Base-by-base conservation (phyloP, 2,888 invertebrate species). In the Spodoptera picta region DNA sequence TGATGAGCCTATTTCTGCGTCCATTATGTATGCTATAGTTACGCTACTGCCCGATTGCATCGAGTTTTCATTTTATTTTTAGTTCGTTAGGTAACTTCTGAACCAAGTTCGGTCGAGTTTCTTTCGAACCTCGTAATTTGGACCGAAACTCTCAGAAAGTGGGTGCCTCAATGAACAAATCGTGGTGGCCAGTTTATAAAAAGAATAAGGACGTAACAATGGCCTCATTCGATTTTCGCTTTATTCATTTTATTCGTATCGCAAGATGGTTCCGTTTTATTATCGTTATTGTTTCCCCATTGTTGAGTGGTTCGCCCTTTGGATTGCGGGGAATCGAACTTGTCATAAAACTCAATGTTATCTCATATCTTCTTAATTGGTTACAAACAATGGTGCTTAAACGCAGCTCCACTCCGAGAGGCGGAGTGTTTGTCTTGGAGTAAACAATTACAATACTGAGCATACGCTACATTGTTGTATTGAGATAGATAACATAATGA, bases 221-320 rank as follows among this genome's bases (percentile, higher is more conserved):
- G 77, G 84, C 66, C 81, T 87, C 86, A 91, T 90, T 90, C 87
- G 89, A 92, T 90, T 91, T 88, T 83, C 80, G 85, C 76, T 81
- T 80, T 83, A 84, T 83, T 80, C 80, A 81, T 81, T 83, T 84
- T 77, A 80, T 84, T 84, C 76, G 72, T 71, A 72, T 73, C 75
- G 75, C 80, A 78, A 83, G 84, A 82, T 78, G 79, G 75, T 75
- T 80, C 68, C 69, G 59, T 69, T 85, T 85, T 85, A 84, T 82
- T 84, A 83, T 80, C 76, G 82, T 84, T 84, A 85, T 87, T 85
- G 85, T 85, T 85, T 82, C 67, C 60, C 74, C 68, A 83, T 85
- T 86, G 79, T 81, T 77, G 74, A 77, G 75, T 73, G 73, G 70
- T 73, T 80, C 71, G 76, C 65, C 73, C 68, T 76, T 83, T 78